Base-by-base conservation (phyloP, 2,888 invertebrate species). In the Hydrotaea diabolus region DNA sequence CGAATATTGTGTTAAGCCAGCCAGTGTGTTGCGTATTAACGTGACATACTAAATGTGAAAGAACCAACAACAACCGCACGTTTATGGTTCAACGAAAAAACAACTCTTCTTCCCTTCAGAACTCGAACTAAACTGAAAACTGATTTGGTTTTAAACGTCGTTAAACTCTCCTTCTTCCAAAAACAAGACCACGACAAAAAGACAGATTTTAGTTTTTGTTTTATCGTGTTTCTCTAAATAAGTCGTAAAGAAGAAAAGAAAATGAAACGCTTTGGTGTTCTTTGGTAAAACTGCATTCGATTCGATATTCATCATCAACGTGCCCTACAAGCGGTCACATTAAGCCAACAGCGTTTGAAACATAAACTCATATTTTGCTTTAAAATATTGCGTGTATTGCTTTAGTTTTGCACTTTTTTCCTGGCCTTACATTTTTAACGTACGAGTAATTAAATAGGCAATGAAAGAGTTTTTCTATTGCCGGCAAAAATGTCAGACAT, bases 91-190 rank as follows among this genome's bases (percentile, higher is more conserved):
- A 71, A 53, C 79, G 75, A 53, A 43, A 80, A 77, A 43, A 69
- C 69, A 69, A 74, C 73, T 74, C 85, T 79, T 73, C 31, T 74
- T 74, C 79, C 69, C 74, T 77, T 73, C 36, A 82, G 69, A 82
- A 49, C 46, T 76, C 69, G 82, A 74, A 49, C 74, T 69, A 73
- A 26, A 85, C 82, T 85, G 23, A 85, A 85, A 79, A 46, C 57
- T 23, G 62, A 78, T 49, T 74, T 80, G 46, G 49, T 59, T 84
- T 76, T 39, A 81, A 72, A 19, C 73, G 72, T 64, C 39, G 19
- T 69, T 49, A 81, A 57, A 73, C 66, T 79, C 72, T n/a, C n/a
- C n/a, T 66, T 77, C 71, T 76, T 59, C 26, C 75, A 69, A 66
- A 46, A 66, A 66, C 23, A 46, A 2, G 7, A 31, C 31, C 2